These are phyloP conservation scores for Synergus itoensis DNA, from an alignment of 2,888 invertebrate genomes.

Conservation along the genomic window DNA sequence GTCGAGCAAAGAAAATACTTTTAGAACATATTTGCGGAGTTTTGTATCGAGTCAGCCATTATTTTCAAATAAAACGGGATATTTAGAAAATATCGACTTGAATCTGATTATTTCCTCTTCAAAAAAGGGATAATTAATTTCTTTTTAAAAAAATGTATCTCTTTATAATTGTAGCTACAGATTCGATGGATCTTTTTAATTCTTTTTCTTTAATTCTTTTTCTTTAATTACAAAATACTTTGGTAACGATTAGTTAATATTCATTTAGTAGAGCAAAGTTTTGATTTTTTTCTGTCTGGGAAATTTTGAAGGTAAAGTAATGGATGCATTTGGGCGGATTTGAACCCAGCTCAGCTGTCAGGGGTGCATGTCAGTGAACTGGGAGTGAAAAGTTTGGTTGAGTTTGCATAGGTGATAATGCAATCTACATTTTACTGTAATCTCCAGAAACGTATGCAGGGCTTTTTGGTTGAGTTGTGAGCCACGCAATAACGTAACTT, in stretches of 20 bases:
- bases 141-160: too few relatives aligned
- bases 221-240: too few relatives aligned
- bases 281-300: neutral
- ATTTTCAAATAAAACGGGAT: constrained; percentile 70
- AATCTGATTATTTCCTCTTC: neutral
- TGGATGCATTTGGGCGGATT: neutral
- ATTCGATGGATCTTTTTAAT: too few relatives aligned
- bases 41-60: constrained; percentile 65
- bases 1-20: constrained; percentile 15
- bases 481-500: constrained; percentile 53
- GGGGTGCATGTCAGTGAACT: neutral
- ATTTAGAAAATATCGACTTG: constrained; percentile 54
- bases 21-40: constrained; percentile 60
- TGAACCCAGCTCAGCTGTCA: neutral
- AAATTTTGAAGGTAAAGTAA: neutral
- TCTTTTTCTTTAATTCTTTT: too few relatives aligned
- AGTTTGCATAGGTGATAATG: constrained; percentile 44
- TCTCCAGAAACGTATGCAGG: constrained; percentile 42
- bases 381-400: constrained; percentile 20
- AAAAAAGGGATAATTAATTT: too few relatives aligned
- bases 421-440: constrained; percentile 44
- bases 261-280: too few relatives aligned
- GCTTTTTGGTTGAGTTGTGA: constrained; percentile 51
- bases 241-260: too few relatives aligned
- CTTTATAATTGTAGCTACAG: too few relatives aligned